Evolutionary conservation across 2,888 invertebrate genomes (phyloP).

Genomic region (Chloroclysta siterata): DNA sequence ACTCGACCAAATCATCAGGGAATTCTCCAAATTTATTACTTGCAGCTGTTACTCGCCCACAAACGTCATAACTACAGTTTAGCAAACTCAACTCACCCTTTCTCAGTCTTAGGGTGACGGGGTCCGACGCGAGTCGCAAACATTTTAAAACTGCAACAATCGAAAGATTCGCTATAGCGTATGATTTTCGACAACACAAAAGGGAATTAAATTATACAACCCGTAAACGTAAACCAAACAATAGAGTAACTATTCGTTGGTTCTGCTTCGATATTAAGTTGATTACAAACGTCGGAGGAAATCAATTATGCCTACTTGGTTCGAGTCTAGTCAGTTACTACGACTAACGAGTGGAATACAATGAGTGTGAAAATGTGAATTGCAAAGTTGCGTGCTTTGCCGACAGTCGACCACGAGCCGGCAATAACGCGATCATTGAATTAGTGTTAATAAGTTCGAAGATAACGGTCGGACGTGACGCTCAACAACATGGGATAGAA

Average conservation of each 20-base stretch:
- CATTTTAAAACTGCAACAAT: conserved; percentile 95
- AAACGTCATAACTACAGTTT: conserved; percentile 53
- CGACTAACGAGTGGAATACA: conserved; percentile 32
- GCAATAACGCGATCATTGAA: conserved; percentile 73
- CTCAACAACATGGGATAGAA: conserved; percentile 49
- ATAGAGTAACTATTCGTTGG: conserved; percentile 48
- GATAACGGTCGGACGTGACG: conserved; percentile 59
- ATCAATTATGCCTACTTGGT: conserved; percentile 51
- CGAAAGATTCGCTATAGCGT: conserved; percentile 43
- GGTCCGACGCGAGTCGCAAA: conserved; percentile 95
- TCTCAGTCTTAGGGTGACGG: conserved; percentile 95
- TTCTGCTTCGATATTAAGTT: conserved; percentile 11
- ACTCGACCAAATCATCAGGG: conserved; percentile 67
- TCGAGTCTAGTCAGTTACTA: conserved; percentile 39
- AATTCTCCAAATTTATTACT: conserved; percentile 69
- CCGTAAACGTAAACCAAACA: conserved; percentile 38
- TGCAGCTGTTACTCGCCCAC: conserved; percentile 52
- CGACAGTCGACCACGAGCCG: conserved; percentile 45
- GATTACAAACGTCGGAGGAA: conserved; percentile 45
- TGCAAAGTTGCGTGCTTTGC: conserved; percentile 64
- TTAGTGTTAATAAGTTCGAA: conserved; percentile 70
- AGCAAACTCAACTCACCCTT: conserved; percentile 88
- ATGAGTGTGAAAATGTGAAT: conserved; percentile 67
- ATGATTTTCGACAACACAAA: conserved; percentile 36
- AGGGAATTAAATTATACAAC: conserved; percentile 42